Evolutionary conservation across 1,140 invertebrate species (phyloP).

Genomic region (Oedothorax gibbosus): DNA sequence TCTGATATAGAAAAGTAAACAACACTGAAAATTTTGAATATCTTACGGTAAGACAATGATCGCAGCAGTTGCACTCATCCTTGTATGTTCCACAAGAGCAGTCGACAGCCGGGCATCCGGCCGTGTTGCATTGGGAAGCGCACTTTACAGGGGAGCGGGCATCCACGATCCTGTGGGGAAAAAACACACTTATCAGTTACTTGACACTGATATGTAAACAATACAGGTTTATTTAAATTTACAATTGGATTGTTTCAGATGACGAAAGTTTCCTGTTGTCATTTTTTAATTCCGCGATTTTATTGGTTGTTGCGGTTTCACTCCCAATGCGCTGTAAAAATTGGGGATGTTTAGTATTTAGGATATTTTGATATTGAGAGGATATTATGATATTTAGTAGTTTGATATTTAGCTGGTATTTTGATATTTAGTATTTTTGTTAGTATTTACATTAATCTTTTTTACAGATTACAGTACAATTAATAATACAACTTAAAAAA

Average conservation of each 20-base stretch:
- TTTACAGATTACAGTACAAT: too few relatives aligned
- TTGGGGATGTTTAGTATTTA: too few relatives aligned
- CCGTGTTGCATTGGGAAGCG: background rate
- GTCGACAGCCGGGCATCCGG: background rate
- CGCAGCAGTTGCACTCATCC: conserved; percentile 34
- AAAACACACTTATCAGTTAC: background rate
- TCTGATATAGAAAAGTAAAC: background rate
- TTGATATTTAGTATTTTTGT: too few relatives aligned
- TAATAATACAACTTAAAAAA: too few relatives aligned
- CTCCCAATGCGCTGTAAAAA: too few relatives aligned
- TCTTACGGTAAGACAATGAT: conserved; percentile 9
- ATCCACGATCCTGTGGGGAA: background rate
- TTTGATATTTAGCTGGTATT: too few relatives aligned
- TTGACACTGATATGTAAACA: background rate
- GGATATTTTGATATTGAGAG: too few relatives aligned
- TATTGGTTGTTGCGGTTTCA: too few relatives aligned
- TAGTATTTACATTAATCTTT: too few relatives aligned
- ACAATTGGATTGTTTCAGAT: background rate
- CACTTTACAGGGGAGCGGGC: conserved; percentile 8
- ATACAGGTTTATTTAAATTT: background rate
- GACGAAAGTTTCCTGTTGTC: background rate
- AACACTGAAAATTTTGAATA: background rate
- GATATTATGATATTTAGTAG: too few relatives aligned
- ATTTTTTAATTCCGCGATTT: too few relatives aligned
- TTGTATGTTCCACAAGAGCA: background rate